Evolutionary conservation across 2,888 invertebrate species (phyloP), one percentile per base, ranked within the genome.

Genomic region (Ctenicera cuprea): DNA sequence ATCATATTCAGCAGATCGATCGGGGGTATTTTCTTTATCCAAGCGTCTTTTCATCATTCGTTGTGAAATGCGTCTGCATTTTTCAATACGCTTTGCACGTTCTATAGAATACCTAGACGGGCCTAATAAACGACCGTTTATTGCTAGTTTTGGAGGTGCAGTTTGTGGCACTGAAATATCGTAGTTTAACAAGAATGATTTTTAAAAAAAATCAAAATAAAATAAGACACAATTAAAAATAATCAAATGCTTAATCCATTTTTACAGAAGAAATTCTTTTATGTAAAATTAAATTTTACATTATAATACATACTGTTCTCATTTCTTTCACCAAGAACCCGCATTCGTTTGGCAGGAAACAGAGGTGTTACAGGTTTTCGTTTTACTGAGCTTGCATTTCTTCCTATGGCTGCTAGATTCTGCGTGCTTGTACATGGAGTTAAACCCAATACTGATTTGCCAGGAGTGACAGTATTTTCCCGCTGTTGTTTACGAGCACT

Each of bases 401-500:
- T 22, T 0, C 48, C 45, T 11, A 14, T 0, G 11, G 14, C 30
- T 4, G 57, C 67, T 11, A 71, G 38, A 50, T 71, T 71, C 59
- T 69, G 48, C 43, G 14, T 48, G n/a, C 59, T 61, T 33, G 12
- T 14, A 22, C 54, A 30, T 9, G 26, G 12, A 26, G 67, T 57
- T 2, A 69, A 16, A 3, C 30, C 30, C 11, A 63, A 18, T 1
- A 30, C 43, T n/a, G 64, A 61, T 63, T 59, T 71, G 5, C 59
- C 48, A 7, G 71, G 67, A 3, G 71, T 63, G 3, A 57, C 9
- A 7, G 62, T 71, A 22, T 64, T 54, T 16, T 84, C 84, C 3
- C 83, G 75, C 50, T 82, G 79, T 81, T 88, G 89, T 84, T 89
- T 91, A 81, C 90, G 89, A 0, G 89, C 89, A 1, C 89, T 90